Percentiles rank a stretch among this genome's conserved stretches.
These are phyloP conservation scores for Oreohelix idahoensis DNA, from an alignment of 1,140 invertebrate species.

Conservation along the genomic window DNA sequence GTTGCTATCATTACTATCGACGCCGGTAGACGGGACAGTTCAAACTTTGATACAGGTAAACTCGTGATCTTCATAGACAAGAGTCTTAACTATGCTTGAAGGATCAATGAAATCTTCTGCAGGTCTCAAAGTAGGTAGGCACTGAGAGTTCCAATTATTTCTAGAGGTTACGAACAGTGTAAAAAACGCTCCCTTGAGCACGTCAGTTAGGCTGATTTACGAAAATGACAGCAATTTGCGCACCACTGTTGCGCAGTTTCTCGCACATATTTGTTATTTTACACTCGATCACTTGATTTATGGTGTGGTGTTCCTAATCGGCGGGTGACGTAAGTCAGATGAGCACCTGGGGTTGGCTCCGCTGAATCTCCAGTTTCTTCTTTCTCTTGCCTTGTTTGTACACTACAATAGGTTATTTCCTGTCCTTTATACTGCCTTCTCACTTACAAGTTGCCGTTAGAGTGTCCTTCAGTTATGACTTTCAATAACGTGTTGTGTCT, in stretches of 20 bases:
- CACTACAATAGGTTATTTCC: too few relatives aligned
- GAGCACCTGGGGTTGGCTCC: too few relatives aligned
- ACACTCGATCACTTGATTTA: not conserved
- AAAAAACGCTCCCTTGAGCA: not conserved
- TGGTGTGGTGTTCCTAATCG: not conserved
- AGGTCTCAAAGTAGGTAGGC: not conserved
- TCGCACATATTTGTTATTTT: too few relatives aligned
- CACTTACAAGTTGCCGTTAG: too few relatives aligned
- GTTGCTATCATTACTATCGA: not conserved
- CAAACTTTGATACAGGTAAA: not conserved
- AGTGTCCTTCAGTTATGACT: too few relatives aligned
- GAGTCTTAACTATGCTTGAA: not conserved
- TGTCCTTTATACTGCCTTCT: too few relatives aligned
- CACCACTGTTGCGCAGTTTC: not conserved
- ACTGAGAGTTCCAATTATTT: constrained; percentile 17
- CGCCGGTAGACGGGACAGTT: not conserved
- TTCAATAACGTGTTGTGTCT: too few relatives aligned
- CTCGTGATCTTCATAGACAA: not conserved
- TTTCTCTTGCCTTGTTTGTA: too few relatives aligned
- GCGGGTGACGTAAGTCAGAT: too few relatives aligned
- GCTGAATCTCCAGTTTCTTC: too few relatives aligned
- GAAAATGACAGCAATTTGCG: not conserved
- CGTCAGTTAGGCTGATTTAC: not conserved
- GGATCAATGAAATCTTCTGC: not conserved
- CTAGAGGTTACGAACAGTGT: not conserved